Percentiles rank a stretch among this genome's conserved stretches.
Conservation (phyloP, 2,113 vertebrate genomes). For the Nibea albiflora region DNA sequence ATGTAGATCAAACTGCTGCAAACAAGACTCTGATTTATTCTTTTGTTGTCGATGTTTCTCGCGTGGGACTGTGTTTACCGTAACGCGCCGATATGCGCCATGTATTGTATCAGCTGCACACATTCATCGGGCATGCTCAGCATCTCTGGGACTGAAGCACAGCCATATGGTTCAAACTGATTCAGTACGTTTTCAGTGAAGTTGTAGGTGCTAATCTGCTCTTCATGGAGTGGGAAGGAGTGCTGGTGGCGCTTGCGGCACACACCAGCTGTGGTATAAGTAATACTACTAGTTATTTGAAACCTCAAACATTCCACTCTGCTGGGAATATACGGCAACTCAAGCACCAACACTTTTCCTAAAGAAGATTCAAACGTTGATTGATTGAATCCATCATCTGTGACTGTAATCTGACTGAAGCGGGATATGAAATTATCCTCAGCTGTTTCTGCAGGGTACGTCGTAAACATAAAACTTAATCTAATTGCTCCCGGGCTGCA, state of each 20-base stretch:
- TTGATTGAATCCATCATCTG: neutral
- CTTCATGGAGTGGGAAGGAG: neutral
- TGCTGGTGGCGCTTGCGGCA: neutral
- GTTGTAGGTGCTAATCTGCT: neutral
- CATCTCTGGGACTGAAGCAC: neutral
- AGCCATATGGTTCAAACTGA: neutral
- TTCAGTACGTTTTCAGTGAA: neutral
- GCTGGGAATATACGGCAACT: neutral
- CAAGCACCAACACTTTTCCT: neutral
- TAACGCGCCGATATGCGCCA: neutral
- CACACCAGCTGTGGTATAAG: neutral
- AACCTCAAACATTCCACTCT: constrained; percentile 25
- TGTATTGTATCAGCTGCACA: neutral
- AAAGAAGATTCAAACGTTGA: neutral
- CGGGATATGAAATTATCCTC: neutral
- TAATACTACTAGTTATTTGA: neutral
- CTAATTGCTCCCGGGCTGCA: neutral
- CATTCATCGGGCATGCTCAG: neutral
- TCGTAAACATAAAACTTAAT: constrained; percentile 38
- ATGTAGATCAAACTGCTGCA: neutral
- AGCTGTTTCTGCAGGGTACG: neutral
- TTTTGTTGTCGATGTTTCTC: neutral
- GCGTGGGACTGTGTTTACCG: too few relatives aligned
- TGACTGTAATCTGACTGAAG: neutral
- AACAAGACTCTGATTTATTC: neutral